Conservation (phyloP, 2,888 invertebrate genomes). For the Epinotia bilunana region DNA sequence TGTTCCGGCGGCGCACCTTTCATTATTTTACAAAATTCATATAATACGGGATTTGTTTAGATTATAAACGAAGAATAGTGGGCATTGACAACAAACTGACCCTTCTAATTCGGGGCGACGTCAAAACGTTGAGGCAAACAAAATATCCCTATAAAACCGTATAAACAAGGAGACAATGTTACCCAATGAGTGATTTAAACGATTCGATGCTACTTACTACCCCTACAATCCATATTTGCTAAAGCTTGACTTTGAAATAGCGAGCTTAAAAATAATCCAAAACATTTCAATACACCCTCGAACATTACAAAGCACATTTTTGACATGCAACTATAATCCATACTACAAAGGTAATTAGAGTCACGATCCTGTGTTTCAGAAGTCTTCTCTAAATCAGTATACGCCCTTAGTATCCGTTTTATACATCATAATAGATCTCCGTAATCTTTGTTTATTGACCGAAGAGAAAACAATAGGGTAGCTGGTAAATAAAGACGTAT, state of each 20-base stretch:
- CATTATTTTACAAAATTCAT: no score
- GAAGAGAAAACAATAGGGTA: constrained; percentile 46
- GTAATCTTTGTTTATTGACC: constrained; percentile 76
- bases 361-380: not conserved
- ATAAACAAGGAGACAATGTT: constrained; percentile 11
- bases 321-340: not conserved
- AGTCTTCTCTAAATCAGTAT: constrained; percentile 59
- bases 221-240: constrained; percentile 52
- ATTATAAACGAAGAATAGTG: not conserved
- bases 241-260: constrained; percentile 52
- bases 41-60: no score
- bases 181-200: not conserved
- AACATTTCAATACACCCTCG: constrained; percentile 30
- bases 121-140: not conserved
- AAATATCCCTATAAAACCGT: not conserved
- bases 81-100: not conserved
- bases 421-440: constrained; percentile 41
- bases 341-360: not conserved
- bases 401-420: constrained; percentile 16
- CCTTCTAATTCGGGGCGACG: not conserved
- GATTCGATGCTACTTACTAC: constrained; percentile 17
- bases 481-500: constrained; percentile 17
- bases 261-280: constrained; percentile 16
- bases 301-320: constrained; percentile 48
- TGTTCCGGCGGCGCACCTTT: no score